A percentile compares a stretch with the other conserved stretches of the same genome.
Evolutionary conservation across 1,140 invertebrate species (phyloP).

Genomic region (Aphidius ervi): DNA sequence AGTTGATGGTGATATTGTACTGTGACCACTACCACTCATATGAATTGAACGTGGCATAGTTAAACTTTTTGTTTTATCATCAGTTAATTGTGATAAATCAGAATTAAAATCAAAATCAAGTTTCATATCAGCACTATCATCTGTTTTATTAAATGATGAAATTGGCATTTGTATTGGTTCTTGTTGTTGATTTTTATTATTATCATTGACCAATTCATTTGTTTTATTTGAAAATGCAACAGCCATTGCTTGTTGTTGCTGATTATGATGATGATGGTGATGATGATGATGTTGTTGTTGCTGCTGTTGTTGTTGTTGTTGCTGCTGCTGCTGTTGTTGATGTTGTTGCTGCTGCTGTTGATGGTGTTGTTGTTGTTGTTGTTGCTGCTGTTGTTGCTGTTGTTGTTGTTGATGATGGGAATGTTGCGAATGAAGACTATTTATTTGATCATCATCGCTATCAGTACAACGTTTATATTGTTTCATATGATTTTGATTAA

Average conservation of each 20-base stretch:
- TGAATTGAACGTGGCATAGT: conserved; percentile 64
- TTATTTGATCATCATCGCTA: no score
- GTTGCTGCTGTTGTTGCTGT: no score
- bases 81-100: conserved; percentile 70
- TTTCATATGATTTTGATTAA: conserved; percentile 49
- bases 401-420: no score
- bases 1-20: conserved; percentile 67
- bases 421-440: no score
- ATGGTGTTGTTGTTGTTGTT: no score
- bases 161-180: conserved; percentile 61
- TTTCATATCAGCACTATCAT: conserved; percentile 84
- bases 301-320: conserved; percentile 39
- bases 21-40: conserved; percentile 52
- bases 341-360: background rate
- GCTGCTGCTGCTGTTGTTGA: conserved; percentile 32
- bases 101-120: conserved; percentile 85
- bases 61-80: conserved; percentile 67
- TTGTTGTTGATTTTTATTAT: conserved; percentile 34
- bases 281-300: conserved; percentile 9
- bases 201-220: conserved; percentile 56
- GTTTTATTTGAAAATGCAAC: conserved; percentile 61
- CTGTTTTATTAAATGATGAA: conserved; percentile 61
- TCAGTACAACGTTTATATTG: conserved; percentile 44
- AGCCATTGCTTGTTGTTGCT: conserved; percentile 47
- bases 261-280: conserved; percentile 26